Percentiles rank a stretch among this genome's conserved stretches.
These are phyloP conservation scores for Tipula lateralis DNA, from an alignment of 2,888 invertebrate species.

Conservation along the genomic window DNA sequence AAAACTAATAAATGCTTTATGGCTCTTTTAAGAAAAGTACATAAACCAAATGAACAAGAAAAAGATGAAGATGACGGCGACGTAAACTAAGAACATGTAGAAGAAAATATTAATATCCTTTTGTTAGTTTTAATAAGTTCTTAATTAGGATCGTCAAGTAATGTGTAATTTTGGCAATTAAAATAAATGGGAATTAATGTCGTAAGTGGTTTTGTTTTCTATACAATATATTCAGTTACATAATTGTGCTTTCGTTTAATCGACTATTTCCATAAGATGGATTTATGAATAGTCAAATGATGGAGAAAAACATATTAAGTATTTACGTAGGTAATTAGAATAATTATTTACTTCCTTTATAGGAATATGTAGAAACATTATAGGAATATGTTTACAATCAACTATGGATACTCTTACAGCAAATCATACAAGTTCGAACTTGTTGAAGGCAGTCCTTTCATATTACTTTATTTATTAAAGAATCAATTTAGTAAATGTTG, in stretches of 20 bases:
- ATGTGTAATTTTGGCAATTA: background rate
- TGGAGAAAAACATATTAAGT: background rate
- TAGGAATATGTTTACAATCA: too few relatives aligned
- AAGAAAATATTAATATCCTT: background rate
- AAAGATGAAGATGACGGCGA: background rate
- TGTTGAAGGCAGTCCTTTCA: too few relatives aligned
- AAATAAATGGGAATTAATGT: background rate
- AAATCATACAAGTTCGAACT: too few relatives aligned
- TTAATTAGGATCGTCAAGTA: background rate
- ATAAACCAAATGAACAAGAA: background rate
- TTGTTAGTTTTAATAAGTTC: constrained; percentile 1
- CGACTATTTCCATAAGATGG: background rate
- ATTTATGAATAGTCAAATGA: background rate
- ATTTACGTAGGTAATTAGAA: too few relatives aligned
- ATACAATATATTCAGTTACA: background rate
- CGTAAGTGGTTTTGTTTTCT: background rate
- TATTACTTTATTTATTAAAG: too few relatives aligned
- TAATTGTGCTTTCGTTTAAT: background rate
- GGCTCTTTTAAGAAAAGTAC: background rate
- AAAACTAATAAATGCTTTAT: background rate
- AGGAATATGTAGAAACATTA: too few relatives aligned
- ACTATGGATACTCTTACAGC: too few relatives aligned
- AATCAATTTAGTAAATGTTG: too few relatives aligned
- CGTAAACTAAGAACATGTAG: background rate
- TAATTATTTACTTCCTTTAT: too few relatives aligned